Base-by-base conservation (phyloP, 2,797 vertebrate species). In the Capromys pilorides region DNA sequence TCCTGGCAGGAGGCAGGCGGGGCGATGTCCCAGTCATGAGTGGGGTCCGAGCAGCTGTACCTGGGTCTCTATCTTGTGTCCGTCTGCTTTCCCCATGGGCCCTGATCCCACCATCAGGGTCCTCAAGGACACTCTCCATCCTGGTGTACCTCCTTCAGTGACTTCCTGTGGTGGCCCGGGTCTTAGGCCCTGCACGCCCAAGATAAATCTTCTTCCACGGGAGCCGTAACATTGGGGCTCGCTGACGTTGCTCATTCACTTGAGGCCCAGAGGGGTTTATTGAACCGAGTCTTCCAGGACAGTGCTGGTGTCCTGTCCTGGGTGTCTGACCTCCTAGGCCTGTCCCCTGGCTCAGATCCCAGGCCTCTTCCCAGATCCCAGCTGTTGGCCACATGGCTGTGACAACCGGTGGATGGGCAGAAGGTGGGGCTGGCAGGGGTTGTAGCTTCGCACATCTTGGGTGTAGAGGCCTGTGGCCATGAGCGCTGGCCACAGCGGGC, bases 361-460 rank as follows among this genome's bases (percentile, higher is more conserved):
- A 73, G 69, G 41, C 90, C 92, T 93, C 41, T 14, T 84, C 96
- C 90, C 85, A 90, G 83, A 73, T 1, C 8, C 90, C 88, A 90
- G 87, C 71, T 90, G 88, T 11, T 54, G 57, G 82, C 85, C 87
- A 94, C 31, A 5, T 95, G 85, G 73, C 79, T 61, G 9, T 83
- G 66, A 57, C 86, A 90, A 73, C 90, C 92, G 86, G 75, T 4
- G 12, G 18, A 31, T 28, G 9, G 19, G 28, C 18, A 75, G 45
- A 82, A 39, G 59, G 36, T 83, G 84, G 71, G 39, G n/a, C 54
- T 66, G 51, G 49, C 0, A 8, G 71, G 5, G 1, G 31, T 39
- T 6, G 31, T 51, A 33, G 66, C 66, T 77, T 78, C 54, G 49
- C 36, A 39, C 31, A 54, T 49, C 92, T 92, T 88, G 82, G 88